Evolutionary conservation across 2,113 vertebrate species (phyloP), one percentile per base, ranked within the genome.

Genomic region (Centrocercus urophasianus): DNA sequence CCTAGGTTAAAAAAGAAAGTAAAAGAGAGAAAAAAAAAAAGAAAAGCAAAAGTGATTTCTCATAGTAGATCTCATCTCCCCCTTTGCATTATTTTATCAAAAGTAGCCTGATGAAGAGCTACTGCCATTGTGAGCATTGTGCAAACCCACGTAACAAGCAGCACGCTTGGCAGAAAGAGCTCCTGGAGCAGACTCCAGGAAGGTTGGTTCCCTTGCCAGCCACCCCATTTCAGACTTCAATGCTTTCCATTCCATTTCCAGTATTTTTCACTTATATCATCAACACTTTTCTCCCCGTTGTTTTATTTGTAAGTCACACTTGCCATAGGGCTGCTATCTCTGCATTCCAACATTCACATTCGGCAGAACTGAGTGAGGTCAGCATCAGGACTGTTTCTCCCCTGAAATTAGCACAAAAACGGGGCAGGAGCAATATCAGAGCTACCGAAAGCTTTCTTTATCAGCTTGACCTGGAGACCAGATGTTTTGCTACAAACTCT

Each of bases 401-500:
- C 59, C 40, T 16, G 57, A 93, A 95, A 94, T 83, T 61, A 93
- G 59, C 48, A 65, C 59, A 79, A 30, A 24, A 0, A 3, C 11
- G 52, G 63, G 42, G 21, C 64, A 95, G 43, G 81, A 92, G 81
- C 48, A 54, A 75, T 78, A 90, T 78, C 81, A 65, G 73, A 87
- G 63, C 80, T 75, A 72, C 88, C 30, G 2, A 93, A 86, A 93
- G 47, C 57, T 75, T 59, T 11, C 69, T 88, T 90, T 86, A 80
- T 91, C 85, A 77, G 56, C 36, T 70, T 4, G 1, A 75, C 71
- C 85, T 92, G 82, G 86, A 78, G 43, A 82, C 71, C 74, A 86
- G 81, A 88, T 93, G 70, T 94, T 94, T 86, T 86, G 28, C 82
- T 74, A 70, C 61, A 83, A 92, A 67, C 75, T 83, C 60, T 40